Conservation (phyloP, 2,113 vertebrate genomes). For the Amphilophus citrinellus region DNA sequence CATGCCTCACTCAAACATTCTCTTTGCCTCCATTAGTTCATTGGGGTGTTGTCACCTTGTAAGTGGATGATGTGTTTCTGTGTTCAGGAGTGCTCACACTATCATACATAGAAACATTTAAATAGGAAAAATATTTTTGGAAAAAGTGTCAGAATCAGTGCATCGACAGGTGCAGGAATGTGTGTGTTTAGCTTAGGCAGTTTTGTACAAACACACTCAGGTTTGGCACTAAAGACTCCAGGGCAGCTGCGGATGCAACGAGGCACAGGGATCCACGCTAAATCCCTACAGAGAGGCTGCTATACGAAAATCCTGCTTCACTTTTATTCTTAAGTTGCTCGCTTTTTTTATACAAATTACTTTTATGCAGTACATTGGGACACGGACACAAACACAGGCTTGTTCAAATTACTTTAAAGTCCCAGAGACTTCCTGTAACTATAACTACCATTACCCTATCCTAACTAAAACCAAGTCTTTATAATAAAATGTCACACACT, state of each 20-base stretch:
- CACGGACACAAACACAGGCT: background rate
- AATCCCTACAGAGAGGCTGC: slow-evolving; percentile 31
- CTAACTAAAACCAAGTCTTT: background rate
- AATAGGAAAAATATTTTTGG: background rate
- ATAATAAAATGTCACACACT: background rate
- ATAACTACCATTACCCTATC: background rate
- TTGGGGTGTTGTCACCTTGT: background rate
- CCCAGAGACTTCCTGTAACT: background rate
- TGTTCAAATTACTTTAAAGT: background rate
- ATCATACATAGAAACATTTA: background rate
- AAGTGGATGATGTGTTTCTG: background rate
- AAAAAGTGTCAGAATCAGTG: background rate
- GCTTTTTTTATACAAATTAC: background rate
- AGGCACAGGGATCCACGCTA: slow-evolving; percentile 44
- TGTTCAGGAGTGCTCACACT: background rate
- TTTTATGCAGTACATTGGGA: background rate
- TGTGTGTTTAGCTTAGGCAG: slow-evolving; percentile 46
- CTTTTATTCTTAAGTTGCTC: background rate
- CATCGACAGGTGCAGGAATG: background rate
- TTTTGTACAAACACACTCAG: slow-evolving; percentile 40
- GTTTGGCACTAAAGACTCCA: slow-evolving; percentile 41
- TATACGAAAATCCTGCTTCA: background rate
- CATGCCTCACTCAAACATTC: no score
- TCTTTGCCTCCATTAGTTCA: no score
- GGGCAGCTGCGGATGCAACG: slow-evolving; percentile 34